Evolutionary conservation across 2,888 invertebrate species (phyloP).

Genomic region (Laspeyria flexula): DNA sequence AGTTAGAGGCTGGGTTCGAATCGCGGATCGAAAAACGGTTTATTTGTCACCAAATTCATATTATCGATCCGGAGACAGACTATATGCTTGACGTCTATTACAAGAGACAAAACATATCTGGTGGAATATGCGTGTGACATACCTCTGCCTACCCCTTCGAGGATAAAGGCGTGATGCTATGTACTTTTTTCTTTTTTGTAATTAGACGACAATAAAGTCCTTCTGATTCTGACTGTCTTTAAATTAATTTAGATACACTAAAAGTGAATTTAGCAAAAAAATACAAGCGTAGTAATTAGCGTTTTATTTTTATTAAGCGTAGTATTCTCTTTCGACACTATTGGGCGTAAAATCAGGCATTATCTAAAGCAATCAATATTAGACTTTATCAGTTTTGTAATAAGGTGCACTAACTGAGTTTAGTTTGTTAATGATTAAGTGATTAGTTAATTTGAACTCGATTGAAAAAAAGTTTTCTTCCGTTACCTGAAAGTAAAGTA

Average conservation of each 20-base stretch:
- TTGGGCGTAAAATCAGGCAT: conserved; percentile 25
- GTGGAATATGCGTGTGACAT: no score
- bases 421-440: background rate
- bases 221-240: background rate
- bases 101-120: no score
- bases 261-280: conserved; percentile 12
- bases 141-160: no score
- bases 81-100: no score
- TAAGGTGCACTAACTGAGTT: background rate
- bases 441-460: background rate
- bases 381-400: background rate
- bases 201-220: background rate
- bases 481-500: background rate
- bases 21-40: no score
- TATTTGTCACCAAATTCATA: no score
- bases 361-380: conserved; percentile 1
- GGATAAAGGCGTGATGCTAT: no score
- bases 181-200: no score
- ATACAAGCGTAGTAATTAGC: conserved; percentile 24
- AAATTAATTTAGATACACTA: conserved; percentile 1
- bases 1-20: no score
- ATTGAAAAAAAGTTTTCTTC: background rate
- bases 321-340: conserved; percentile 20
- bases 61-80: no score
- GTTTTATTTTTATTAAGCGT: no score